Conservation (phyloP, 53 echinoderm and acorn worm species). For the Patiria pectinifera region DNA sequence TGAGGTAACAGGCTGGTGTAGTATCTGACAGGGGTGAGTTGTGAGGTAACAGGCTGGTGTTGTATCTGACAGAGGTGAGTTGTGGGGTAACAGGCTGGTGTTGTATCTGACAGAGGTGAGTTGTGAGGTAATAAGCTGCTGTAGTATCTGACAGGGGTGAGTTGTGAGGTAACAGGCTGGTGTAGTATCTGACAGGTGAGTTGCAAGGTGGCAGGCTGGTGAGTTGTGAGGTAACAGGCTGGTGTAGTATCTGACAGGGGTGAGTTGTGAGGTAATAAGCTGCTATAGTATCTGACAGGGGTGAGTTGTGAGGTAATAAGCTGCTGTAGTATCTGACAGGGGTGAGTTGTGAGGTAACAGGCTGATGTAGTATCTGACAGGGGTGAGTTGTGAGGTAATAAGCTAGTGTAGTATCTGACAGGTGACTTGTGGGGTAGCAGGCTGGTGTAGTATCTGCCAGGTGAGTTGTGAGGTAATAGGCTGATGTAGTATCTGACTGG, state of each 20-base stretch:
- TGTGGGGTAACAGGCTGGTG: not conserved
- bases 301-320: slow-evolving; percentile 6
- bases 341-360: not conserved
- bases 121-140: too few relatives aligned
- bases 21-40: too few relatives aligned
- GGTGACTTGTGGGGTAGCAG: slow-evolving; percentile 35
- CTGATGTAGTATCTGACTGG: too few relatives aligned
- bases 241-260: not conserved
- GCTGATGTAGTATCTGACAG: slow-evolving; percentile 31
- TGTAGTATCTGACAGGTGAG: not conserved
- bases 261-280: slow-evolving; percentile 2
- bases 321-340: not conserved
- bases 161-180: not conserved
- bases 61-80: slow-evolving; percentile 78
- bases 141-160: not conserved
- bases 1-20: not conserved
- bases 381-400: slow-evolving; percentile 34
- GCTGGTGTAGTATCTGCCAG: too few relatives aligned
- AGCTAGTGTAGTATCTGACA: slow-evolving; percentile 62
- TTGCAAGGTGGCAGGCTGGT: not conserved
- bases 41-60: not conserved
- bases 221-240: not conserved
- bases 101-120: too few relatives aligned
- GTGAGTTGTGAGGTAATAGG: too few relatives aligned
- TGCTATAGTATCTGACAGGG: slow-evolving; percentile 82